Conservation (phyloP, 2,113 vertebrate genomes). For the Hepsetus odoe region DNA sequence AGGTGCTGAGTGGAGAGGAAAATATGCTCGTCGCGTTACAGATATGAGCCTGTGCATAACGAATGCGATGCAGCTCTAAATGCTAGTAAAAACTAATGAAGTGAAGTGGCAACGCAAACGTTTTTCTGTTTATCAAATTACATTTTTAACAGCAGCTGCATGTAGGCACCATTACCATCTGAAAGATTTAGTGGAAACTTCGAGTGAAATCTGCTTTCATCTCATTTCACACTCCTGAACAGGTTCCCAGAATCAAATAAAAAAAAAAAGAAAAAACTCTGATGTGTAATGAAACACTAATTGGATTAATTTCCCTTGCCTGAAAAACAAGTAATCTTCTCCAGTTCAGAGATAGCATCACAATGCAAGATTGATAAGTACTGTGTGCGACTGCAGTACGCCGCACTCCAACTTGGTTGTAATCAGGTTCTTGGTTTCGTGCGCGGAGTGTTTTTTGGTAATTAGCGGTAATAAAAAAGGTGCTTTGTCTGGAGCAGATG, state of each 20-base stretch:
- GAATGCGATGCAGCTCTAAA: constrained; percentile 7
- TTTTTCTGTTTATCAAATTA: constrained; percentile 50
- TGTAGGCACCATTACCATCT: constrained; percentile 41
- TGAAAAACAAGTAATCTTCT: constrained; percentile 59
- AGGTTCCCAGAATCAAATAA: constrained; percentile 36
- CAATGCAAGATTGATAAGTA: constrained; percentile 62
- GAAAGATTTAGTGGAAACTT: constrained; percentile 25
- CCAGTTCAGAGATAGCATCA: constrained; percentile 66
- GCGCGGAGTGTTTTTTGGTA: constrained; percentile 61
- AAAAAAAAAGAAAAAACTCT: constrained; percentile 37
- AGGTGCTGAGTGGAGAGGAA: neutral
- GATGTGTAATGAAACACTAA: constrained; percentile 62
- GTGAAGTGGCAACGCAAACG: constrained; percentile 30
- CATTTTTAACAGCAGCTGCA: constrained; percentile 27
- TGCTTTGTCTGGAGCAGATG: constrained; percentile 67
- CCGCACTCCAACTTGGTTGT: constrained; percentile 63
- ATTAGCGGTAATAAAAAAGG: constrained; percentile 74
- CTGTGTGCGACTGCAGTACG: constrained; percentile 63
- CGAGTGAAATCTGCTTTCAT: constrained; percentile 49
- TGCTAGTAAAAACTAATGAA: constrained; percentile 23
- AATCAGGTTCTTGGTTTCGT: constrained; percentile 70
- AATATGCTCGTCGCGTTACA: neutral
- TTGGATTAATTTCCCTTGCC: constrained; percentile 71
- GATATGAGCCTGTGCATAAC: neutral
- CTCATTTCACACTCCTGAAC: constrained; percentile 43